Conservation (phyloP, 2,888 invertebrate genomes). For the Tenthredo amoena region DNA sequence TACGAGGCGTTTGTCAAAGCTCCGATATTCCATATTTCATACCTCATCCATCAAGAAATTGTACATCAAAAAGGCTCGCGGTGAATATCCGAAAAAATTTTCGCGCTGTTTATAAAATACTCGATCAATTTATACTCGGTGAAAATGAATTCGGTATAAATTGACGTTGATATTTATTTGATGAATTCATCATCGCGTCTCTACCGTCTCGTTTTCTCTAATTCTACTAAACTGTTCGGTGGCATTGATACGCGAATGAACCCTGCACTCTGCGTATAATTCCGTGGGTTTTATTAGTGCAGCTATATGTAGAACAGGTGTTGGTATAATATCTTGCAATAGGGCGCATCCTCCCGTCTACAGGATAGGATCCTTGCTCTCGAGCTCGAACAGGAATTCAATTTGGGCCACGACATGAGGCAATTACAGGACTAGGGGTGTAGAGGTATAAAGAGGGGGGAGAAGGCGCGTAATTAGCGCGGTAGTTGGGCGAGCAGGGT, state of each 20-base stretch:
- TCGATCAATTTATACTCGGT: background rate
- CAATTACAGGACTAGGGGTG: conserved; percentile 40
- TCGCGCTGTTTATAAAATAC: background rate
- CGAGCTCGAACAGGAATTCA: conserved; percentile 44
- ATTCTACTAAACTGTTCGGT: background rate
- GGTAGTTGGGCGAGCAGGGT: conserved; percentile 35
- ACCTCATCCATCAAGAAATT: background rate
- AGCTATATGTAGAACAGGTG: background rate
- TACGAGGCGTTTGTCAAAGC: background rate
- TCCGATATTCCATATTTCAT: background rate
- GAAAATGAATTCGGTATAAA: background rate
- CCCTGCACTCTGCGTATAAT: background rate
- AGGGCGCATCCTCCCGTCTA: background rate
- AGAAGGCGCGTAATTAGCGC: conserved; percentile 38
- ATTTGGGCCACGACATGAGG: conserved; percentile 41
- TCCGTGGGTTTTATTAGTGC: background rate
- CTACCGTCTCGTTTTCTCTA: background rate
- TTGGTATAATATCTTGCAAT: background rate
- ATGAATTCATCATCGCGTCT: background rate
- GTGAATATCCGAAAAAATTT: background rate
- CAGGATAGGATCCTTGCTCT: background rate
- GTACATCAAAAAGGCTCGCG: background rate
- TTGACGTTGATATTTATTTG: background rate
- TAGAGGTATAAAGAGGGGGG: background rate
- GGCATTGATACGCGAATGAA: background rate